Base-by-base conservation (phyloP, 2,888 invertebrate species). In the Rhamnusium bicolor region DNA sequence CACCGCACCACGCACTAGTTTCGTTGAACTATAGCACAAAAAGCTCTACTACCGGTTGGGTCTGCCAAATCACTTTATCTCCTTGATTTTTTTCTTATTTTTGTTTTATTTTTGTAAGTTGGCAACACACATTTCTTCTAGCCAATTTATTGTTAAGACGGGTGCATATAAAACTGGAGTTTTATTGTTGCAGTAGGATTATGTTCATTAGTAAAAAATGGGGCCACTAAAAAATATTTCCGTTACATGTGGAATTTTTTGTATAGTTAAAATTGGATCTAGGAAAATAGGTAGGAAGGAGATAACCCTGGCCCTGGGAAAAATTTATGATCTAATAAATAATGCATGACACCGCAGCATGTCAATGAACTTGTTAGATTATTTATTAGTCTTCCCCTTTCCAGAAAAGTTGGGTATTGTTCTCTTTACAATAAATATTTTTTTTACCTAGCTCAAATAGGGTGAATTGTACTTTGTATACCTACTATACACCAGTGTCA, bases 21-120 rank as follows among this genome's bases (percentile, higher is more conserved):
- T 46, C 61, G 61, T 61, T 61, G 61, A 61, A 61, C 61, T 61
- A 40, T n/a, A 21, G 0, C 61, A 18, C 6, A 21, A 24, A 24
- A 40, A 58, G 5, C 40, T 60, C 32, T 14, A 61, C 61, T 61
- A 61, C 61, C 61, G 61, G 61, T 61, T 18, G 61, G 24, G 61
- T 46, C 46, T 61, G 61, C 61, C 61, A 61, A 61, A 61, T 61
- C 61, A 12, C 61, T 19, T 40, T 32, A 16, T n/a, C 54, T 27
- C 27, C 27, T 56, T 27, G 16, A 56, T 27, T 56, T 56, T 56
- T 16, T 58, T 58, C 18, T 12, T 58, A 16, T 32, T 29, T 32
- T 4, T 2, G 18, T 58, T 32, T 14, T 32, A 18, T 58, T 58
- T 18, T 19, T 14, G 19, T 21, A 21, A n/a, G 29, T 58, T 29